phyloP scores from a whole-genome alignment of 2,888 invertebrate genomes.

The Chaetoderma sp. region DNA sequence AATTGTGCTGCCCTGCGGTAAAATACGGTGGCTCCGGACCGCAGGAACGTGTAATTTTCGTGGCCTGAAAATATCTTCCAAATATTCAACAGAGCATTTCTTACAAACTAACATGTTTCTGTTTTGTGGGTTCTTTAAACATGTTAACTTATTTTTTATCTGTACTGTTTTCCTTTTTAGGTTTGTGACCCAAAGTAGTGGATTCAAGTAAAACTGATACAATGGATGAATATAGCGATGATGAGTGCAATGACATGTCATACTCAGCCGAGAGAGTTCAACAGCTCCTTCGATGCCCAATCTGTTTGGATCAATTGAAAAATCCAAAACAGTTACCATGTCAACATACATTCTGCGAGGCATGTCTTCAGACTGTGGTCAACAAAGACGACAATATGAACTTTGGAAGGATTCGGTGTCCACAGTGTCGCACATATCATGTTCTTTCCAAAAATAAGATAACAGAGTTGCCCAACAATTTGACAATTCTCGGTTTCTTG shows the following conservation, averaged over 20 bases:
- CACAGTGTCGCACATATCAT: slow-evolving; percentile 97
- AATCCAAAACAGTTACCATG: slow-evolving; percentile 99
- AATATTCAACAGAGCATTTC: too few relatives aligned
- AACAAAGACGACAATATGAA: slow-evolving; percentile 73
- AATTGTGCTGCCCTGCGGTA: too few relatives aligned
- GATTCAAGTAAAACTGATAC: background rate
- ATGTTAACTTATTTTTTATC: too few relatives aligned
- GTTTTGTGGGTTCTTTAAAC: too few relatives aligned
- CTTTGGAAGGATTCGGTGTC: slow-evolving; percentile 98
- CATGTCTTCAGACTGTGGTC: slow-evolving; percentile 90
- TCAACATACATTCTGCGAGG: slow-evolving; percentile 99
- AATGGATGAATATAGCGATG: slow-evolving; percentile 38
- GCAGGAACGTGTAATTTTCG: too few relatives aligned
- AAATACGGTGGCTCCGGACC: too few relatives aligned
- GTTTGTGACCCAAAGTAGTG: too few relatives aligned
- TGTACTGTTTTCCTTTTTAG: too few relatives aligned
- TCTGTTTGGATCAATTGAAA: slow-evolving; percentile 96
- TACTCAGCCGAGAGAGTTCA: slow-evolving; percentile 73
- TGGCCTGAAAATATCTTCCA: too few relatives aligned
- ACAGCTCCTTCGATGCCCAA: slow-evolving; percentile 96
- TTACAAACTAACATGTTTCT: too few relatives aligned
- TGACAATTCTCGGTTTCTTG: slow-evolving; percentile 92
- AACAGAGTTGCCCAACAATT: slow-evolving; percentile 94
- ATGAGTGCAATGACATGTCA: slow-evolving; percentile 37
- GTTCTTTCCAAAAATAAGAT: slow-evolving; percentile 93